These are phyloP conservation scores for Clunio marinus DNA, from an alignment of 2,888 invertebrate genomes.

Conservation along the genomic window DNA sequence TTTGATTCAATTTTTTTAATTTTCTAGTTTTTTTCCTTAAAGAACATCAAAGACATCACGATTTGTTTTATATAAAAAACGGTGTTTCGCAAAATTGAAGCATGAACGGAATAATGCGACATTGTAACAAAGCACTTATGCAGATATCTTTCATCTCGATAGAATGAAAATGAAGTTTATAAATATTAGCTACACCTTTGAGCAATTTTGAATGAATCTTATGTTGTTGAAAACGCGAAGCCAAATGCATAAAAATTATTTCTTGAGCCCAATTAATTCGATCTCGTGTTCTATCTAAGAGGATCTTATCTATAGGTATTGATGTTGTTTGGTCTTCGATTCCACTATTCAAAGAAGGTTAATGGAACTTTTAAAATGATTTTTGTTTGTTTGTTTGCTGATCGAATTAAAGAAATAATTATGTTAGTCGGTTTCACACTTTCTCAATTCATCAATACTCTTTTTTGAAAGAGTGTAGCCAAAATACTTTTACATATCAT, in stretches of 20 bases:
- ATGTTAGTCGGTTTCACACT: background rate
- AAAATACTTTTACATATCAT: background rate
- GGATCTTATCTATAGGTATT: background rate
- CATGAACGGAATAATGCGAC: background rate
- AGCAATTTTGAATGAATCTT: background rate
- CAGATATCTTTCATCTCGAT: background rate
- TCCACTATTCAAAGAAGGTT: background rate
- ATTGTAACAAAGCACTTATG: constrained; percentile 8
- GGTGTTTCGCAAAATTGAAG: constrained; percentile 29
- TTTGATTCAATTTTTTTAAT: constrained; percentile 39
- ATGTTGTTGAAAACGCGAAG: background rate
- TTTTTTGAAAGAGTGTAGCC: background rate
- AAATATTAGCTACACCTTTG: background rate
- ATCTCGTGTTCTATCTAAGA: background rate
- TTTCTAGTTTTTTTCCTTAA: constrained; percentile 38
- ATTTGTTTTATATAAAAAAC: constrained; percentile 39
- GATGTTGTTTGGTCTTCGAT: constrained; percentile 18
- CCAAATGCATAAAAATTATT: constrained; percentile 31
- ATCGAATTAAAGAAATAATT: constrained; percentile 37
- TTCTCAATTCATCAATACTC: background rate
- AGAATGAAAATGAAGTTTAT: background rate
- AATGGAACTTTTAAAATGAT: background rate
- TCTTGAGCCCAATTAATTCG: constrained; percentile 38
- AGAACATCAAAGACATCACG: constrained; percentile 39
- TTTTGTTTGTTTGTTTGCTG: background rate